Evolutionary conservation across 1,140 invertebrate species (phyloP), one percentile per base, ranked within the genome.

Genomic region (Periplaneta americana): DNA sequence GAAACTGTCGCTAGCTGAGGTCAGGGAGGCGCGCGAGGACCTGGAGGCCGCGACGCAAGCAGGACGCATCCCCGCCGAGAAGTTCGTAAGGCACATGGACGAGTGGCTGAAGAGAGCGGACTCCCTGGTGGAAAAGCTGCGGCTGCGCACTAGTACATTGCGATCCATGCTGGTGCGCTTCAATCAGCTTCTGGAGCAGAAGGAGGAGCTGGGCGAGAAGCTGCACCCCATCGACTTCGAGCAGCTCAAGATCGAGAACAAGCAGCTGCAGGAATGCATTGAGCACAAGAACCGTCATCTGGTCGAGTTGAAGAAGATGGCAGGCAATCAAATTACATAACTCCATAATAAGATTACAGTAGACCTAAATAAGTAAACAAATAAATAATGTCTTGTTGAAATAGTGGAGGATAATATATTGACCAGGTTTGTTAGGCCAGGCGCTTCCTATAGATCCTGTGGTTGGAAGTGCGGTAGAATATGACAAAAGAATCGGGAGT

Each of bases 191-290:
- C 87, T 91, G 36, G 84, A 85, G 37, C 85, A 89, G 5, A 89
- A 89, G 78, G 85, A 87, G 37, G 88, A 90, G 84, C 76, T 91
- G 6, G 90, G 89, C 22, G 89, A 90, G 81, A 87, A 85, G 82
- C 82, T 91, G 31, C 84, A 88, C 82, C 85, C 88, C 0, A 87
- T 92, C 15, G 91, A 92, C 81, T 92, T 91, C 83, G 87, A 91
- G 74, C 89, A 91, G 84, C 82, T 91, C 9, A 87, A 87, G 66
- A 91, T 92, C n/a, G 89, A 91, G 82, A 91, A 91, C 83, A 81
- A 87, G 18, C 87, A 89, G 83, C 88, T 87, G 76, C 34, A 86
- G 32, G 84, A 86, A 57, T 85, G 87, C 3, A 90, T 91, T 79
- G 88, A 90, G 0, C 85, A 87, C 4, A 91, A 91, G 82, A 84